Conservation (phyloP, 2,113 vertebrate genomes). For the Erythrocercus mccallii region DNA sequence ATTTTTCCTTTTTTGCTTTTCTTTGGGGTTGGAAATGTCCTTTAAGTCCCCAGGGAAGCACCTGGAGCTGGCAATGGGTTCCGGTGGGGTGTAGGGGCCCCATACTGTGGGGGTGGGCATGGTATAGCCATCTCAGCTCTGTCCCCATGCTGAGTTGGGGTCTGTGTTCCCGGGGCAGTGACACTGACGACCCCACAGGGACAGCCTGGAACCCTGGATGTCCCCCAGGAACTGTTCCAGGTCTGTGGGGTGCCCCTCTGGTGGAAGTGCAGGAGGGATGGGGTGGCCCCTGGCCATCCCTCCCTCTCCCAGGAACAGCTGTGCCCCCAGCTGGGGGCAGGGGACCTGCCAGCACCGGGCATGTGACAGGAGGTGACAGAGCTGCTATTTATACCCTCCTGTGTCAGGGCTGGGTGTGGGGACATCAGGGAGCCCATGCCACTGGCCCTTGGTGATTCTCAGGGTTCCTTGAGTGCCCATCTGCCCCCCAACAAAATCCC, state of each 20-base stretch:
- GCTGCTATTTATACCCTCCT: slow-evolving; percentile 26
- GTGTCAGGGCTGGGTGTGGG: background rate
- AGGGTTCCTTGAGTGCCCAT: background rate
- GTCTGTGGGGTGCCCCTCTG: background rate
- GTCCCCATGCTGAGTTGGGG: rapidly evolving
- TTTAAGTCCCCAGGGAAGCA: background rate
- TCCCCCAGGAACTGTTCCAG: background rate
- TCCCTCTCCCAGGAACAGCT: background rate
- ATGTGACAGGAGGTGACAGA: slow-evolving; percentile 42
- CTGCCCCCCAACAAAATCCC: background rate
- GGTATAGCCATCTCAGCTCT: background rate
- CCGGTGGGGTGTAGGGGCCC: rapidly evolving
- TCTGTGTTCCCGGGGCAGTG: rapidly evolving
- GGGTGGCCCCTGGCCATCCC: background rate
- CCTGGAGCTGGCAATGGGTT: rapidly evolving
- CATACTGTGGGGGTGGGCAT: rapidly evolving
- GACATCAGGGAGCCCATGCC: background rate
- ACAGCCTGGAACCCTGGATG: background rate
- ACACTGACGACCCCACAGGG: rapidly evolving
- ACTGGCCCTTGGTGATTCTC: background rate
- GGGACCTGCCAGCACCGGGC: background rate
- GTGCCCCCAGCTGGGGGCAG: background rate
- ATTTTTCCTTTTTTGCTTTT: background rate
- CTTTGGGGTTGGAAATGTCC: background rate
- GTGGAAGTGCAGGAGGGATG: background rate